Conservation (phyloP, 2,888 invertebrate genomes). For the Amiota mariae region DNA sequence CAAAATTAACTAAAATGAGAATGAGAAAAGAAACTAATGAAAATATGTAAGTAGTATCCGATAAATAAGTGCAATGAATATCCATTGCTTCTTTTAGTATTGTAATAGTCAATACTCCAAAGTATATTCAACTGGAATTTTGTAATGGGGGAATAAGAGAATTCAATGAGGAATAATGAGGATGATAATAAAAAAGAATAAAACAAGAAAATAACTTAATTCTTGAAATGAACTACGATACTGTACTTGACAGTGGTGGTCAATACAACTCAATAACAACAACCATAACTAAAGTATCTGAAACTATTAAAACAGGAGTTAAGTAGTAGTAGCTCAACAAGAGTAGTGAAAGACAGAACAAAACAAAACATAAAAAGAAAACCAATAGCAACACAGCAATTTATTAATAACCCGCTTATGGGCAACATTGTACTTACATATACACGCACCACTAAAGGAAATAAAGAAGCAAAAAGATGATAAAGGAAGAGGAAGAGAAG, state of each 20-base stretch:
- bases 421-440: too few species aligned
- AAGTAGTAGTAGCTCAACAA: background rate
- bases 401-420: slow-evolving; percentile 42
- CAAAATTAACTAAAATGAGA: too few species aligned
- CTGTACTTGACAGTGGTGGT: slow-evolving; percentile 7
- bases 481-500: too few species aligned
- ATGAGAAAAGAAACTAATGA: too few species aligned
- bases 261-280: background rate
- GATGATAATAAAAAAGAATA: background rate
- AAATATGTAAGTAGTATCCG: too few species aligned
- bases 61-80: too few species aligned
- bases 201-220: slow-evolving; percentile 13
- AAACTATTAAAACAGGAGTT: background rate
- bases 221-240: background rate
- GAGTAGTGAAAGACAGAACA: background rate
- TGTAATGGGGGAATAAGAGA: slow-evolving; percentile 2
- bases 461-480: too few species aligned
- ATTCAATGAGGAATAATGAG: background rate
- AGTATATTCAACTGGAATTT: background rate
- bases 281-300: background rate
- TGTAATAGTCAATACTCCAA: too few species aligned
- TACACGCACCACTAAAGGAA: too few species aligned
- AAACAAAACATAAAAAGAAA: slow-evolving; percentile 32
- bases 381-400: slow-evolving; percentile 42
- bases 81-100: too few species aligned